These are phyloP conservation scores for Ophioninae sp. DNA, from an alignment of 2,888 invertebrate genomes.

Conservation along the genomic window DNA sequence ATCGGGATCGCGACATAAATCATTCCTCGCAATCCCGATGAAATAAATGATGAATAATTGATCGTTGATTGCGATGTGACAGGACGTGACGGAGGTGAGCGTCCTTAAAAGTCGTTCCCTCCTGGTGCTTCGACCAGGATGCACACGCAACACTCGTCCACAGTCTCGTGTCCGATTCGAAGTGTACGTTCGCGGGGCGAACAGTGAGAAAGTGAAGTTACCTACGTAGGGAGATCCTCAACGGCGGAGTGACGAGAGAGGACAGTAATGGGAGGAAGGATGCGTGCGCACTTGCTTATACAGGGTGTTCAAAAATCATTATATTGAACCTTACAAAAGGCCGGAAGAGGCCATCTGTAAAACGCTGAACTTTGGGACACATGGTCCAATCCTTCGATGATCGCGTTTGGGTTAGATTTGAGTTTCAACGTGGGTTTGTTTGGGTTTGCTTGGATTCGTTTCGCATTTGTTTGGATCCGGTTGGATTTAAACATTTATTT, in stretches of 20 bases:
- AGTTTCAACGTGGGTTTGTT: too few relatives aligned
- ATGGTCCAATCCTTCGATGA: neutral
- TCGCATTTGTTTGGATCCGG: too few relatives aligned
- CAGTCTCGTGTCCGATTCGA: constrained; percentile 3
- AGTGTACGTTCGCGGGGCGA: constrained; percentile 3
- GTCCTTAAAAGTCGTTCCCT: constrained; percentile 28
- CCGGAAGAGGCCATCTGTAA: too few relatives aligned
- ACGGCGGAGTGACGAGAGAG: constrained; percentile 64
- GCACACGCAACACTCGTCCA: too few relatives aligned
- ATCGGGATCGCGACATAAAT: constrained; percentile 20
- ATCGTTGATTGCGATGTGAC: constrained; percentile 41
- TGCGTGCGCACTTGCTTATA: constrained; percentile 64
- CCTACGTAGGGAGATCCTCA: constrained; percentile 41
- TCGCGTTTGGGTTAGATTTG: too few relatives aligned
- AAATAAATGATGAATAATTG: constrained; percentile 53
- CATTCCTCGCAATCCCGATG: constrained; percentile 6
- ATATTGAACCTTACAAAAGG: too few relatives aligned
- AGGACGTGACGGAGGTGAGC: neutral
- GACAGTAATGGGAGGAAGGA: constrained; percentile 66
- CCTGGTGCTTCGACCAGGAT: too few relatives aligned
- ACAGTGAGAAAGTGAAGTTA: constrained; percentile 33
- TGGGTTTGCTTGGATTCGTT: too few relatives aligned
- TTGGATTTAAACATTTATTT: too few relatives aligned
- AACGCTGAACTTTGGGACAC: neutral
- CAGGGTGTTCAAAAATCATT: too few relatives aligned